Conservation (phyloP, 2,113 vertebrate genomes). For the Danionella cerebrum region DNA sequence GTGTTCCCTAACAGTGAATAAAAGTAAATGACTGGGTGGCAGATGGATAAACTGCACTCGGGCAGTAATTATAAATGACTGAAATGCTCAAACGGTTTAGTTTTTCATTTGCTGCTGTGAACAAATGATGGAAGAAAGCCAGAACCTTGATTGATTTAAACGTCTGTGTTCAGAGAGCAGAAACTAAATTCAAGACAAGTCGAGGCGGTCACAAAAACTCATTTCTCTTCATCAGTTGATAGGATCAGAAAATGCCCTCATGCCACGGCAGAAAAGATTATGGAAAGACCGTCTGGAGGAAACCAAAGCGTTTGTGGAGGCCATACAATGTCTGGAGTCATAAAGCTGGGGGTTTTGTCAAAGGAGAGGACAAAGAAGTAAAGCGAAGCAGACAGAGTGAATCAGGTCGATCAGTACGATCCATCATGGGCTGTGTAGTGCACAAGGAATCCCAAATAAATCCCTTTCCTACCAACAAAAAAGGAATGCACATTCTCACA, state of each 20-base stretch:
- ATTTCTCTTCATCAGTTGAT: neutral
- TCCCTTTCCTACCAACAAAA: neutral
- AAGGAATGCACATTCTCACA: no score
- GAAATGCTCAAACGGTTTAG: neutral
- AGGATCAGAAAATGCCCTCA: neutral
- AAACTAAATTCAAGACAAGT: neutral
- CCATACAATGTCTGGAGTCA: neutral
- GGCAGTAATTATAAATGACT: neutral
- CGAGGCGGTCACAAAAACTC: neutral
- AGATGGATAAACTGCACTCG: neutral
- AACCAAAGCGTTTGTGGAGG: neutral
- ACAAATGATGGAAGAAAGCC: neutral
- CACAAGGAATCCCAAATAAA: neutral
- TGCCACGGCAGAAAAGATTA: neutral
- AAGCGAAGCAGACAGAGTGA: slow-evolving; percentile 8
- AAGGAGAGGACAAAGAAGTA: neutral
- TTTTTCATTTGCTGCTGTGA: slow-evolving; percentile 2
- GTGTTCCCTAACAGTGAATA: neutral
- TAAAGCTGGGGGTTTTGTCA: neutral
- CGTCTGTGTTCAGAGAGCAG: neutral
- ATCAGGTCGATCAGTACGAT: slow-evolving; percentile 1
- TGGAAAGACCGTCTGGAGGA: neutral
- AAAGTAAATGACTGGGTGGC: neutral
- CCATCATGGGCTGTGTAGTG: neutral
- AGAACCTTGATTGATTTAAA: neutral